Percentiles rank a stretch among this genome's conserved stretches.
These are phyloP conservation scores for Caiman crocodilus DNA, from an alignment of 2,797 vertebrate species.

Conservation along the genomic window DNA sequence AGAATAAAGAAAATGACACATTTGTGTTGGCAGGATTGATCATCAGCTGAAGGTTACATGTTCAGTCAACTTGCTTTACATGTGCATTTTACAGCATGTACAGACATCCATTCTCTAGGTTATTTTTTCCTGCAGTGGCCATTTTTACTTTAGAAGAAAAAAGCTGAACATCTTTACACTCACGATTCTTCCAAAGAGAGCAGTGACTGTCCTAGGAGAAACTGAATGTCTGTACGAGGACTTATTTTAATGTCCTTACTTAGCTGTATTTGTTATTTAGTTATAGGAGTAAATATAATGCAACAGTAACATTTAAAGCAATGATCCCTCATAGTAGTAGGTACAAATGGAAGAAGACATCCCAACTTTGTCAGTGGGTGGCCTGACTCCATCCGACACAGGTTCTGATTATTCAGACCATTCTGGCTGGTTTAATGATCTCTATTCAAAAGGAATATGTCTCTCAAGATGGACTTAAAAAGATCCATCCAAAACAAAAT, in stretches of 20 bases:
- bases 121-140: no score
- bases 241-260: not conserved
- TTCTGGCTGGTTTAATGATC: constrained; percentile 29
- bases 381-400: not conserved
- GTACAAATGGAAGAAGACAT: constrained; percentile 4
- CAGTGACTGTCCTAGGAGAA: no score
- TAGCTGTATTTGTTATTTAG: not conserved
- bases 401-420: constrained; percentile 20
- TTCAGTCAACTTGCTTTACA: constrained; percentile 13
- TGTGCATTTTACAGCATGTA: no score
- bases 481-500: constrained; percentile 80
- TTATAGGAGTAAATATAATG: not conserved
- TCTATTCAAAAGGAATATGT: constrained; percentile 63
- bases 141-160: no score
- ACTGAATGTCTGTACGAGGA: no score
- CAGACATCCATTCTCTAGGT: no score
- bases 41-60: not conserved
- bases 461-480: constrained; percentile 74
- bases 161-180: no score
- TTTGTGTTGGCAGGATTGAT: constrained; percentile 28
- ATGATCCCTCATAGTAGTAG: not conserved
- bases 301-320: constrained; percentile 1
- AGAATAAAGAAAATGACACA: not conserved
- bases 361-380: not conserved
- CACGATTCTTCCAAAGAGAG: no score